A percentile compares a stretch with the other conserved stretches of the same genome.
phyloP scores from a whole-genome alignment of 2,888 invertebrate genomes.

The Parascotia fuliginaria region DNA sequence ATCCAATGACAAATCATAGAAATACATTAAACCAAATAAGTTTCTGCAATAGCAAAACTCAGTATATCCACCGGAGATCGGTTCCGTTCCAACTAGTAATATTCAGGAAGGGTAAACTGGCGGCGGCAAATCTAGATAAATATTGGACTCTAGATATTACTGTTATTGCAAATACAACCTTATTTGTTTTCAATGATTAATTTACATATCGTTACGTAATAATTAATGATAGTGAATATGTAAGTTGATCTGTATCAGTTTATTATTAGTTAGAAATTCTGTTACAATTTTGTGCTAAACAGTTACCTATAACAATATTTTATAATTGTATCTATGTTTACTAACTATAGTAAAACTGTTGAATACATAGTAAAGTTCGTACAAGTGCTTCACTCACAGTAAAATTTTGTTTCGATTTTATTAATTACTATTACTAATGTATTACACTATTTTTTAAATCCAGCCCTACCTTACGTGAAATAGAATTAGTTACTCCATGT shows the following conservation, averaged over 20 bases:
- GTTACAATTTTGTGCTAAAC: too few relatives aligned
- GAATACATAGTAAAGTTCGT: too few relatives aligned
- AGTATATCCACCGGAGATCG: slow-evolving; percentile 21
- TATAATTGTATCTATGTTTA: too few relatives aligned
- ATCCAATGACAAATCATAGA: background rate
- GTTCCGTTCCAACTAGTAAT: background rate
- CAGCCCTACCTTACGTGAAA: too few relatives aligned
- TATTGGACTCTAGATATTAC: slow-evolving; percentile 18
- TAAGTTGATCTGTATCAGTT: background rate
- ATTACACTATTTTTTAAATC: too few relatives aligned
- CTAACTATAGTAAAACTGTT: too few relatives aligned
- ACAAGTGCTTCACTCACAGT: too few relatives aligned
- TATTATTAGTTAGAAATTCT: too few relatives aligned
- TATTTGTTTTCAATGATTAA: slow-evolving; percentile 19
- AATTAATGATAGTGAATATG: background rate
- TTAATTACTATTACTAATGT: too few relatives aligned
- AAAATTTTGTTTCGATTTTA: too few relatives aligned
- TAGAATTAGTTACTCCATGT: too few relatives aligned
- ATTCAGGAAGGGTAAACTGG: slow-evolving; percentile 7
- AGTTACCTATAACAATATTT: too few relatives aligned
- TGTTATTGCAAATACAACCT: slow-evolving; percentile 13
- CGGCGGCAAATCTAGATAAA: slow-evolving; percentile 34
- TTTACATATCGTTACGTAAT: slow-evolving; percentile 2
- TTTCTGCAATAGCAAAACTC: slow-evolving; percentile 18
- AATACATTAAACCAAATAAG: slow-evolving; percentile 7